These are phyloP conservation scores for Sorex fumeus DNA, from an alignment of 2,113 vertebrate genomes.

Conservation along the genomic window DNA sequence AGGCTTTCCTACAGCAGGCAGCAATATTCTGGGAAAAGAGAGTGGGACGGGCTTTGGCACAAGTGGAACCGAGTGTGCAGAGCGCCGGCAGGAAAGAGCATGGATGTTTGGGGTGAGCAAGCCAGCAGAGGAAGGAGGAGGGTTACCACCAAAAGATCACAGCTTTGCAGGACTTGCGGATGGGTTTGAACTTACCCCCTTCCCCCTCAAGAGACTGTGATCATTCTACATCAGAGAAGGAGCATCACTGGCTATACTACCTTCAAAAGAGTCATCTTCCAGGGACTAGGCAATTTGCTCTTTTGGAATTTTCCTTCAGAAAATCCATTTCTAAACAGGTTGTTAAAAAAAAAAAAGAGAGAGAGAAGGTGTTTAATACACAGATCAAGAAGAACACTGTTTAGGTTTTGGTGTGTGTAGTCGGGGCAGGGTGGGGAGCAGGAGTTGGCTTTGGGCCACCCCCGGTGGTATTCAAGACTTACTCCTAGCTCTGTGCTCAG, in stretches of 20 bases:
- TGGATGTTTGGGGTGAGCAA: background rate
- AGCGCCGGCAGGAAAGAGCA: background rate
- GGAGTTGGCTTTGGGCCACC: too few relatives aligned
- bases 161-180: background rate
- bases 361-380: background rate
- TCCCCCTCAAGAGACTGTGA: background rate
- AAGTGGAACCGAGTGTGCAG: background rate
- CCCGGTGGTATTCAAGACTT: too few relatives aligned
- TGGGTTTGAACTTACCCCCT: background rate
- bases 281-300: background rate
- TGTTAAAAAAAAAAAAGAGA: background rate
- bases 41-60: background rate
- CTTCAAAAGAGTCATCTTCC: background rate
- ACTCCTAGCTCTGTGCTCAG: too few relatives aligned
- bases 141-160: background rate
- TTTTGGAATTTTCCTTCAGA: background rate
- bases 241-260: background rate
- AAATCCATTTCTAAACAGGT: background rate
- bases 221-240: background rate
- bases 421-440: too few relatives aligned
- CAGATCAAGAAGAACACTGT: constrained; percentile 21
- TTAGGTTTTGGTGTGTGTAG: too few relatives aligned
- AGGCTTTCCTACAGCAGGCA: background rate
- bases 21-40: background rate
- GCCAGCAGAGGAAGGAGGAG: background rate